Evolutionary conservation across 2,797 vertebrate genomes (phyloP).

Genomic region (Salmo trutta): DNA sequence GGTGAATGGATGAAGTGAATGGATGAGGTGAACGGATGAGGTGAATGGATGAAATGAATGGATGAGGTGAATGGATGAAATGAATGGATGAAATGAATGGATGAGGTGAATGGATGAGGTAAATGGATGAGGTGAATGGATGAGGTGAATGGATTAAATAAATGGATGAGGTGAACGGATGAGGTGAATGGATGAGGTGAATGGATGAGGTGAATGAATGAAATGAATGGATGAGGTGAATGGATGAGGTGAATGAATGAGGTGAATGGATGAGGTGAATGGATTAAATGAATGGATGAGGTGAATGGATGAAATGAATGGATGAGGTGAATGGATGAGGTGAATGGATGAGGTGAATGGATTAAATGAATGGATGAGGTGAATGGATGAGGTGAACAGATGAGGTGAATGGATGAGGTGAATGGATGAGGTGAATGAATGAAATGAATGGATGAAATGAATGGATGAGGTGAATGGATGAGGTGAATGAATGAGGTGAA

Average conservation of each 20-base stretch:
- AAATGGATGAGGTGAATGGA: neutral
- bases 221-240: neutral
- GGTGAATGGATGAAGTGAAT: neutral
- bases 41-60: neutral
- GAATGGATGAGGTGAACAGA: neutral
- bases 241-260: neutral
- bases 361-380: no score
- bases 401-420: no score
- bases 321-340: no score
- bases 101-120: neutral
- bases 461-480: no score
- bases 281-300: no score
- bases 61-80: neutral
- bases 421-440: no score
- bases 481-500: no score
- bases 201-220: neutral
- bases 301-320: no score
- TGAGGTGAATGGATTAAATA: neutral
- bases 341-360: no score
- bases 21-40: neutral
- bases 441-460: no score
- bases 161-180: neutral
- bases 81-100: neutral
- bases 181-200: neutral
- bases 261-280: no score